Evolutionary conservation across 2,113 vertebrate species (phyloP), one percentile per base, ranked within the genome.

Genomic region (Zosterops japonicus): DNA sequence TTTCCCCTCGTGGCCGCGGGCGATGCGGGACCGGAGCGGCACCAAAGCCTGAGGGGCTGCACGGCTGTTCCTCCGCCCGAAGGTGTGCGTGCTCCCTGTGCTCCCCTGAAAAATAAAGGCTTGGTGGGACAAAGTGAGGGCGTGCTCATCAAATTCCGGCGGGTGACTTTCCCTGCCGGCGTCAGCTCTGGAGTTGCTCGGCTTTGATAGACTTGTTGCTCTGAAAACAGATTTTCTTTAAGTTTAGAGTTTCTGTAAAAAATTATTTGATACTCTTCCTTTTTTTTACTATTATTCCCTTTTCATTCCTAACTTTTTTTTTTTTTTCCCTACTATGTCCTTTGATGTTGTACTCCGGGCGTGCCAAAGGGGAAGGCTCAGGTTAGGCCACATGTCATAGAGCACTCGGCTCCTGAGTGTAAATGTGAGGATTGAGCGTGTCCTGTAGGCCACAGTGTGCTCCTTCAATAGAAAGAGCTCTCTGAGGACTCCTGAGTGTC

Each of bases 171-270:
- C 67, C 28, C 42, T 31, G 69, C 16, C 72, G 57, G 79, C 88
- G 65, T 52, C 68, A 44, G 81, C 91, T 52, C 79, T 12, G 46
- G 83, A 89, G 87, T 74, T 89, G 75, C 72, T 39, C 33, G 78
- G 81, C 71, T 90, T 53, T 53, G 18, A 17, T 56, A 28, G 52
- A 97, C 91, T 96, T 96, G 93, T 92, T 96, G 94, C 93, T 92
- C 47, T 68, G 33, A 82, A 74, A 56, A 25, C 56, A 22, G 17
- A 20, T 79, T 80, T 87, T 84, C 60, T 55, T 61, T n/a, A 27
- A 49, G 23, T 82, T 47, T 39, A 0, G 27, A 79, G 46, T 31
- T 78, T 57, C 19, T 49, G 3, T 29, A 29, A 19, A 74, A 78
- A 78, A 53, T 9, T 6, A 24, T 36, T 42, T 60, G 4, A 12